phyloP scores from a whole-genome alignment of 2,113 vertebrate species.

The Nannospalax galili region DNA sequence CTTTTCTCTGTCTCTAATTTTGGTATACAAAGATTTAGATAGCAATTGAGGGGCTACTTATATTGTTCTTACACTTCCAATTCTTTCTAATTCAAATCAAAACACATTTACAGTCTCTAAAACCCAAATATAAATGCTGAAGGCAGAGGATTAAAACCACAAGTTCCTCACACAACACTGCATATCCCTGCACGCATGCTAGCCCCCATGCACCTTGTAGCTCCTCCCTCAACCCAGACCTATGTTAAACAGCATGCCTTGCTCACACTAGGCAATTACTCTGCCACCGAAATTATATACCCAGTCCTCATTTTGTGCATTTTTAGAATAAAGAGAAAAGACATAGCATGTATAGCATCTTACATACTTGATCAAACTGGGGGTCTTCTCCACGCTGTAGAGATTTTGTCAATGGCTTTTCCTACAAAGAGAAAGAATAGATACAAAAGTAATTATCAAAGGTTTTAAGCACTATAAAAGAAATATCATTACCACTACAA shows the following conservation, averaged over 20 bases:
- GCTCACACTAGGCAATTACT: background rate
- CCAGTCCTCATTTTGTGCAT: background rate
- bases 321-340: slow-evolving; percentile 4
- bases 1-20: slow-evolving; percentile 4
- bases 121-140: background rate
- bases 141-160: background rate
- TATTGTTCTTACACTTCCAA: background rate
- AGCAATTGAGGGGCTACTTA: background rate
- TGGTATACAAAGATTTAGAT: background rate
- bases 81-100: slow-evolving; percentile 39
- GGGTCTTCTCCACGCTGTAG: slow-evolving; percentile 97
- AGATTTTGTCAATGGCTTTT: slow-evolving; percentile 97
- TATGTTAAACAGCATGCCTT: background rate
- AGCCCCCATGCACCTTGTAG: background rate
- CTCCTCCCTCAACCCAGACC: background rate
- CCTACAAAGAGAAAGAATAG: slow-evolving; percentile 86
- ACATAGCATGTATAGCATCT: background rate
- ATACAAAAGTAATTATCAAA: background rate
- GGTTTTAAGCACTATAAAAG: background rate
- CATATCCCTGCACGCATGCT: background rate
- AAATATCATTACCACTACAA: background rate
- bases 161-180: background rate
- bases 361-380: slow-evolving; percentile 98
- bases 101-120: background rate
- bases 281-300: background rate